These are phyloP conservation scores for Mus caroli DNA, from an alignment of 2,797 vertebrate species.

Conservation along the genomic window DNA sequence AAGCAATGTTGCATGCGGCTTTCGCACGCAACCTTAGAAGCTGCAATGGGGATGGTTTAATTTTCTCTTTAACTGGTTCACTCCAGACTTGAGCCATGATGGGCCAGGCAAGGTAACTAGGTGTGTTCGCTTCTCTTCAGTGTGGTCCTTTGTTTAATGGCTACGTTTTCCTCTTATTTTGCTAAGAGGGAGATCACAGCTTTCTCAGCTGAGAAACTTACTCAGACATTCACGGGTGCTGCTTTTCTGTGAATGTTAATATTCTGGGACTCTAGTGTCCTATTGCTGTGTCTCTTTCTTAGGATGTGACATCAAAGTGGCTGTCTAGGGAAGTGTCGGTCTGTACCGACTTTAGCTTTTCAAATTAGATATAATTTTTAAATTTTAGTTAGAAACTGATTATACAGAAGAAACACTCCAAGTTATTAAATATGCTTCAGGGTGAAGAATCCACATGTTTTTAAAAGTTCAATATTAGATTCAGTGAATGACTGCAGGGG, in stretches of 20 bases:
- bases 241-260: not conserved
- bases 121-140: not conserved
- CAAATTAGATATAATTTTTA: constrained; percentile 53
- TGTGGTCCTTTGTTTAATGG: constrained; percentile 7
- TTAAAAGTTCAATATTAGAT: constrained; percentile 52
- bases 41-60: constrained; percentile 21
- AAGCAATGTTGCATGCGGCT: not conserved
- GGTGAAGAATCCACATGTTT: constrained; percentile 3
- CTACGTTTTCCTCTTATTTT: not conserved
- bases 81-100: constrained; percentile 33
- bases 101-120: not conserved
- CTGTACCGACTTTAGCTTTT: constrained; percentile 48
- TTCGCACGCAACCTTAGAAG: constrained; percentile 33
- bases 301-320: not conserved
- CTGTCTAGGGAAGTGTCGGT: not conserved
- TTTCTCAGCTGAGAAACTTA: not conserved
- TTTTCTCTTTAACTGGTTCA: constrained; percentile 61
- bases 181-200: not conserved
- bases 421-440: constrained; percentile 66
- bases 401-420: constrained; percentile 20
- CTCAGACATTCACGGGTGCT: not conserved
- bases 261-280: not conserved
- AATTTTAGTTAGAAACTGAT: constrained; percentile 39
- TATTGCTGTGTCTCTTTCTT: not conserved
- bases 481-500: constrained; percentile 13